Conservation (phyloP, 2,113 vertebrate species). For the Cygnus atratus region DNA sequence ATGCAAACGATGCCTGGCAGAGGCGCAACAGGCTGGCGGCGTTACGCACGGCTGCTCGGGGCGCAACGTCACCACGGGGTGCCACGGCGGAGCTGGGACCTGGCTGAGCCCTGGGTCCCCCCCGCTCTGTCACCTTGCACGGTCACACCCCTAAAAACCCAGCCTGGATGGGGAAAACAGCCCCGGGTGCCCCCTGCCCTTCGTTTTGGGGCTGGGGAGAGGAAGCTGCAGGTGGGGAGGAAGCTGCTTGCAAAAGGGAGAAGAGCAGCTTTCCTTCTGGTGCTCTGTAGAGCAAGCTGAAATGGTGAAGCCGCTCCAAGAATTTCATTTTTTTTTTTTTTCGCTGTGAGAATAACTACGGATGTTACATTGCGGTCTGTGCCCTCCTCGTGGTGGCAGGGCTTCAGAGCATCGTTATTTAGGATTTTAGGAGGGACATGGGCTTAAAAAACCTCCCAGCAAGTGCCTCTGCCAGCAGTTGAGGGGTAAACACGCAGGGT, state of each 20-base stretch:
- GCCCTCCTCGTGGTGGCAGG: background rate
- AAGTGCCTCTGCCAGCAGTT: background rate
- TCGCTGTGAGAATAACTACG: background rate
- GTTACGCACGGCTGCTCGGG: background rate
- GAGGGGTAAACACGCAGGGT: background rate
- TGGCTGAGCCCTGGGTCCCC: background rate
- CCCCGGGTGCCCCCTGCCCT: background rate
- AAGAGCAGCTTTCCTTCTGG: slow-evolving; percentile 10
- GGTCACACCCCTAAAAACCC: background rate
- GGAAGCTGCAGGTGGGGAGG: slow-evolving; percentile 51
- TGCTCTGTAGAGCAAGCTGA: background rate
- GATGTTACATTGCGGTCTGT: background rate
- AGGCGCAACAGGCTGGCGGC: rapidly evolving
- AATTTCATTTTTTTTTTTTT: background rate
- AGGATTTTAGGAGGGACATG: background rate
- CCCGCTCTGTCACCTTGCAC: background rate
- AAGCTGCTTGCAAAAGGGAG: background rate
- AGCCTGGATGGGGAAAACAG: slow-evolving; percentile 17
- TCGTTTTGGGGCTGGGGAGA: slow-evolving; percentile 14
- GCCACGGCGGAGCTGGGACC: rapidly evolving
- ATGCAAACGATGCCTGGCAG: background rate
- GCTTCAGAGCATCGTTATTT: background rate
- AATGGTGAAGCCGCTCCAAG: background rate
- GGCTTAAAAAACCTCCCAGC: rapidly evolving
- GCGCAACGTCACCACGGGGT: background rate